Percentiles rank a stretch among this genome's conserved stretches.
Evolutionary conservation across 92 coral and sea anemone genomes (phyloP).

Genomic region (Actinostola sp.): DNA sequence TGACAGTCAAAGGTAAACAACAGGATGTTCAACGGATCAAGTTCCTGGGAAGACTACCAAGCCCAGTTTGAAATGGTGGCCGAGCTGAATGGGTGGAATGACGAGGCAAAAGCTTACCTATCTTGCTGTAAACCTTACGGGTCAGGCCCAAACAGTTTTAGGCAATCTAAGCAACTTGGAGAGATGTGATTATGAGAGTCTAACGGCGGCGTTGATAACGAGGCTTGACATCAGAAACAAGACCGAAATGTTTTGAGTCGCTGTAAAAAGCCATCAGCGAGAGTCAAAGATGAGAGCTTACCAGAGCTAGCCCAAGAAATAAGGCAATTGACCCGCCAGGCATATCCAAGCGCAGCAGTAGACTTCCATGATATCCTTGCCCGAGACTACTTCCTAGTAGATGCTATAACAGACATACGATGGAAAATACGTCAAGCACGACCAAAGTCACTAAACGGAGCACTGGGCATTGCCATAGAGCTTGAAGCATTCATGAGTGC

Average conservation of each 20-base stretch:
- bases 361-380: slow-evolving; percentile 12
- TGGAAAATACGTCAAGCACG: slow-evolving; percentile 17
- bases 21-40: slow-evolving; percentile 25
- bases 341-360: slow-evolving; percentile 10
- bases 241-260: slow-evolving; percentile 20
- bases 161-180: too few relatives aligned
- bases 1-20: too few relatives aligned
- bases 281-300: slow-evolving; percentile 20
- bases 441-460: too few relatives aligned
- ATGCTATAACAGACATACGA: slow-evolving; percentile 18
- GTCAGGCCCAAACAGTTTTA: too few relatives aligned
- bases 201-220: neutral
- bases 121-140: too few relatives aligned
- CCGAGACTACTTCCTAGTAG: slow-evolving; percentile 22
- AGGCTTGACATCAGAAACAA: slow-evolving; percentile 18
- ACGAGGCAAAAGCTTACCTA: too few relatives aligned
- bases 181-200: neutral
- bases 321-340: slow-evolving; percentile 2
- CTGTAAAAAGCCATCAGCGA: slow-evolving; percentile 28
- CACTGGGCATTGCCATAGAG: too few relatives aligned
- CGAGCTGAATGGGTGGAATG: too few relatives aligned
- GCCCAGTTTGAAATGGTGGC: too few relatives aligned
- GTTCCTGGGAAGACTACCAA: slow-evolving; percentile 39
- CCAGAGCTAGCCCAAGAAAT: slow-evolving; percentile 35
- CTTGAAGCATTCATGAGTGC: slow-evolving; percentile 7